Base-by-base conservation (phyloP, 2,797 vertebrate species). In the Darevskia nairensis region DNA sequence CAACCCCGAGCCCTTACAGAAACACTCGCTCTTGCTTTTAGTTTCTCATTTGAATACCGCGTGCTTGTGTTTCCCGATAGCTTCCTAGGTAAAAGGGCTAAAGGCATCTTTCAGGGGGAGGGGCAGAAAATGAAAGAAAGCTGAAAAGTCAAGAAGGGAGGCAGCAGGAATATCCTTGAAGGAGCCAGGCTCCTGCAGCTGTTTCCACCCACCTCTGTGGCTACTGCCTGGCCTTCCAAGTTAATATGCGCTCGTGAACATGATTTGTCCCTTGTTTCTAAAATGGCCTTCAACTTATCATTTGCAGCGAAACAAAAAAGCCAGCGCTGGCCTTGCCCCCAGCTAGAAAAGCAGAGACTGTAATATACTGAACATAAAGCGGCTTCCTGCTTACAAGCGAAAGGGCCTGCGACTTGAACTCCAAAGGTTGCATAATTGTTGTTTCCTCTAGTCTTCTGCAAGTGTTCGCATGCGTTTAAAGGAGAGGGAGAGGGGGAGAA, bases 341-440 rank as follows among this genome's bases (percentile, higher is more conserved):
- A 91, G 92, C 90, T 89, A 68, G 89, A 76, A 46, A 80, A 92
- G 44, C 46, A 84, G 82, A 89, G 91, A 91, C 82, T 84, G 61
- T 84, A 86, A 87, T 85, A 75, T 82, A 88, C 78, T 85, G 87
- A 91, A 88, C 0, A 0, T 86, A 85, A 90, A 93, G 83, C 81
- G 92, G 89, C 88, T 93, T 91, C 82, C 29, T 27, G 0, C 83
- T 90, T 92, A 68, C 68, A 81, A 84, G 68, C 82, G 46, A 80
- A 55, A 59, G 68, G 15, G 82, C 92, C 92, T 88, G 92, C 78
- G 79, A 84, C 82, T 82, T 74, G 88, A 91, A 89, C 84, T 91
- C 94, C 82, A 82, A 89, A 92, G 93, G 90, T 86, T 91, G 91
- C 91, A 91, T 94, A 95, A 91, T 89, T 91, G 86, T 91, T 95